These are phyloP conservation scores for Gymnopithys bicolor DNA, from an alignment of 2,797 vertebrate species.

Conservation along the genomic window DNA sequence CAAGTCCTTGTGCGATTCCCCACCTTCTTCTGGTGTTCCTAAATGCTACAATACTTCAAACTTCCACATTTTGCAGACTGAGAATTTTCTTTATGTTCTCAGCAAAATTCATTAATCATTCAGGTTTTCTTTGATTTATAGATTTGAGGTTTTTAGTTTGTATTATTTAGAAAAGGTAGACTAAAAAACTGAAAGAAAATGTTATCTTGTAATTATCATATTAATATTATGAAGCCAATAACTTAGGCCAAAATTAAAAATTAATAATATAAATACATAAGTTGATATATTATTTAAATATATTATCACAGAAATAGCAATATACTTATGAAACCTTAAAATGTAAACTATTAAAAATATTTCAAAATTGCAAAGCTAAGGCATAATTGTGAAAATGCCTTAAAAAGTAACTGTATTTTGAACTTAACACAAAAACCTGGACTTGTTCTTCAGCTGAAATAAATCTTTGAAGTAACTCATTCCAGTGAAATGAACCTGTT, in stretches of 20 bases:
- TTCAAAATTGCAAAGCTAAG: background rate
- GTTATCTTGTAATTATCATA: background rate
- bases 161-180: background rate
- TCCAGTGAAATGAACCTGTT: background rate
- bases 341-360: background rate
- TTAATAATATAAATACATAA: background rate
- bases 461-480: background rate
- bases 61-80: background rate
- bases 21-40: background rate
- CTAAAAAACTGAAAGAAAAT: background rate
- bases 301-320: background rate
- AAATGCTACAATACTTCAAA: background rate
- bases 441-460: background rate
- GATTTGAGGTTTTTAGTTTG: accelerated
- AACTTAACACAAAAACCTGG: background rate
- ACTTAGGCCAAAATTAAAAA: background rate
- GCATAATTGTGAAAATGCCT: background rate
- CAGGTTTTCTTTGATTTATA: background rate
- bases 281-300: background rate
- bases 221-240: background rate
- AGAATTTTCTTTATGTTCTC: background rate
- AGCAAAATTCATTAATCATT: background rate
- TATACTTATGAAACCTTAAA: background rate
- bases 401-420: background rate
- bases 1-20: background rate